Conservation (phyloP, 2,113 vertebrate species). For the Hemiscyllium ocellatum region DNA sequence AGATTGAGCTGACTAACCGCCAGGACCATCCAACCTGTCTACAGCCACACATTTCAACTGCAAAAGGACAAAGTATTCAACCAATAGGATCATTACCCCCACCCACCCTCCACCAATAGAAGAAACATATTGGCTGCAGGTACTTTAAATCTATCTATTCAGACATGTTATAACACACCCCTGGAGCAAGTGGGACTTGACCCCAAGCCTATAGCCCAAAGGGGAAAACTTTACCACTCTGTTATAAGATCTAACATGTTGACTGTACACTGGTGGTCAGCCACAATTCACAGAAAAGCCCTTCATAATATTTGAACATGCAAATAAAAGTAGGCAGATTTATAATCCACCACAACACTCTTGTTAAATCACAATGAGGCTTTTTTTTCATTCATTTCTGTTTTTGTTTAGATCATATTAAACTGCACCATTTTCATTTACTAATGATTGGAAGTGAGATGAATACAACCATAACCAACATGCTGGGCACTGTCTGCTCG, state of each 20-base stretch:
- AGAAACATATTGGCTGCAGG: not conserved
- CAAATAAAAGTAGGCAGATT: not conserved
- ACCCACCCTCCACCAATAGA: not conserved
- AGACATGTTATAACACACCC: too few species aligned
- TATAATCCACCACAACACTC: slow-evolving; percentile 1
- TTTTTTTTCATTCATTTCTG: not conserved
- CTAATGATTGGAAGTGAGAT: not conserved
- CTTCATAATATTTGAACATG: not conserved
- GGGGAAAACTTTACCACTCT: too few species aligned
- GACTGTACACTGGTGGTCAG: not conserved
- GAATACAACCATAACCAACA: not conserved
- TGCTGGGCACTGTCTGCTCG: not conserved
- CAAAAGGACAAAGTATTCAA: not conserved
- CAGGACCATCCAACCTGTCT: not conserved
- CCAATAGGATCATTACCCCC: not conserved
- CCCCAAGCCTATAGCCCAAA: too few species aligned
- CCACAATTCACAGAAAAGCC: not conserved
- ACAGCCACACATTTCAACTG: not conserved
- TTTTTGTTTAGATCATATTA: not conserved
- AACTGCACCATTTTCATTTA: not conserved
- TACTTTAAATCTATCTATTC: too few species aligned
- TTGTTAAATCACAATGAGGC: slow-evolving; percentile 1
- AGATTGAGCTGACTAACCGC: not conserved
- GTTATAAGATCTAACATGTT: not conserved
- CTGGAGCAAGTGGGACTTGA: too few species aligned